Base-by-base conservation (phyloP, 1,140 invertebrate genomes). In the Drosophila serrata region DNA sequence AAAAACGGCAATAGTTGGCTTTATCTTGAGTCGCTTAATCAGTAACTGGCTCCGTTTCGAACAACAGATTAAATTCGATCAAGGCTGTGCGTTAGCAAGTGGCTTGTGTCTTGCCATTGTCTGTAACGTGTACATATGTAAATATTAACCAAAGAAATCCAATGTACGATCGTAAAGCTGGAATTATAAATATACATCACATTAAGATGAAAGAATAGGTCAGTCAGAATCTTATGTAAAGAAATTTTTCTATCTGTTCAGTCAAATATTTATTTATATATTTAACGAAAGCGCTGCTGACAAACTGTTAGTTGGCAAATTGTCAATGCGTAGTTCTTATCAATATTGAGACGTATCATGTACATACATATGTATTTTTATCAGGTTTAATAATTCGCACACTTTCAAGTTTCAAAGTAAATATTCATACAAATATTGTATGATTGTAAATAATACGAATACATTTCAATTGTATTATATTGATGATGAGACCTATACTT, bases 11-110 rank as follows among this genome's bases (percentile, higher is more conserved):
- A 60, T 69, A 70, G 75, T 49, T 56, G 8, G 24, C 31, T 37
- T 37, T 78, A 77, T 77, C 74, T 56, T 49, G 31, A 57, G 51
- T 39, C 42, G 42, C 33, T 56, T 77, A 77, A 77, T 77, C 75
- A 77, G 75, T 53, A 48, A 42, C 42, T 65, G 37, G 42, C 61
- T 64, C 46, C 45, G 60, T 35, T 68, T 42, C 17, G 43, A 68
- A 49, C 61, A 68, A 68, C 37, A 72, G 51, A 72, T 70, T 46
- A 31, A 56, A 68, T 45, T 57, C 68, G 68, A 72, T 70, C 65
- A 72, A 72, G 68, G 68, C 45, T 51, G 49, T n/a, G 13, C 6
- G 37, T 29, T 45, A 24, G 64, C 40, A 70, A 42, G 67, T 24
- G 64, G 27, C 31, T 46, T 67, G 19, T 45, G 35, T 59, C 17